Evolutionary conservation across 2,888 invertebrate genomes (phyloP).

Genomic region (Gastrophysa polygoni): DNA sequence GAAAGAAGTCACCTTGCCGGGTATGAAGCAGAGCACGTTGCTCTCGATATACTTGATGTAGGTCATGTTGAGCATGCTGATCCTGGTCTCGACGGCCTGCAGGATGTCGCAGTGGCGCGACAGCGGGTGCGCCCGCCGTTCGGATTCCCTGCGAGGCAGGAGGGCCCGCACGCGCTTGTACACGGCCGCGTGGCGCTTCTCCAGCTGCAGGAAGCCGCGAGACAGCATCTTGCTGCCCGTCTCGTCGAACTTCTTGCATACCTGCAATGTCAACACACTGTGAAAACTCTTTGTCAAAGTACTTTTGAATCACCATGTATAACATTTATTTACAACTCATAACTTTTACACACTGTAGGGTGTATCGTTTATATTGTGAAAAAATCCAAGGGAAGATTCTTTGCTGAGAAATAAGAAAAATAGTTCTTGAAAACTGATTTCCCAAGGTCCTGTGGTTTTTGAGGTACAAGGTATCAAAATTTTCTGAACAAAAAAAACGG

Average conservation of each 20-base stretch:
- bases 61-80: constrained; percentile 93
- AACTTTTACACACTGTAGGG: no score
- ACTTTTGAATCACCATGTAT: no score
- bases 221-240: constrained; percentile 78
- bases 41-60: constrained; percentile 87
- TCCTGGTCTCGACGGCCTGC: constrained; percentile 86
- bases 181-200: constrained; percentile 75
- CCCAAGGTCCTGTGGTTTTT: no score
- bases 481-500: no score
- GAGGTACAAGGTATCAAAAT: no score
- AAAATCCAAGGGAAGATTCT: no score
- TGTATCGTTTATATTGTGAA: no score
- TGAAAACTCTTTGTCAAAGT: no score
- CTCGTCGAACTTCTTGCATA: constrained; percentile 77
- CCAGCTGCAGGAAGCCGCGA: constrained; percentile 80
- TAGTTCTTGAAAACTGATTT: no score
- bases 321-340: no score
- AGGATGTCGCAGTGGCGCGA: constrained; percentile 90
- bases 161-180: constrained; percentile 80
- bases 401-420: no score
- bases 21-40: constrained; percentile 88
- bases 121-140: constrained; percentile 81
- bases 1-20: constrained; percentile 90
- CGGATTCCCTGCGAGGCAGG: constrained; percentile 87
- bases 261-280: no score